Conservation (phyloP, 2,113 vertebrate species). For the Tetrao urogallus region DNA sequence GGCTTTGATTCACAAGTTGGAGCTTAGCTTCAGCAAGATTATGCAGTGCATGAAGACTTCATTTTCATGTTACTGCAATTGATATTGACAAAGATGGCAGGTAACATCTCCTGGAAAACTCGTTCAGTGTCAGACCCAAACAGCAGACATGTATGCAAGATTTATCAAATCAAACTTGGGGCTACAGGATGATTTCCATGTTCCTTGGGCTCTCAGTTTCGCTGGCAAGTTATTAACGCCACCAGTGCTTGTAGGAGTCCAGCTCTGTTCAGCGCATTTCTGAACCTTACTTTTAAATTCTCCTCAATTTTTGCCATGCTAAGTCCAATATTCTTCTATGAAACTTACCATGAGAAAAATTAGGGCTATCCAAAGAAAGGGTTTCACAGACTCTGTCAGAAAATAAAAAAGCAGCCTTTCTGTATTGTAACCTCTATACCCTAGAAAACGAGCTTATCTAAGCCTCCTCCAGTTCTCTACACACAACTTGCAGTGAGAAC, state of each 20-base stretch:
- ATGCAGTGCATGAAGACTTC: neutral
- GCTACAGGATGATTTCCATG: neutral
- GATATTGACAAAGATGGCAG: neutral
- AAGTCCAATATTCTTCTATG: neutral
- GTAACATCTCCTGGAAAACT: neutral
- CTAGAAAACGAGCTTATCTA: neutral
- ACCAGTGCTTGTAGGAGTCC: neutral
- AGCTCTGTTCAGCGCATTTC: neutral
- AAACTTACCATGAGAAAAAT: neutral
- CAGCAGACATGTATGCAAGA: neutral
- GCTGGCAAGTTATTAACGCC: neutral
- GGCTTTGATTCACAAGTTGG: neutral
- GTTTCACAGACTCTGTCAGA: neutral
- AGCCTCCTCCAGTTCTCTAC: neutral
- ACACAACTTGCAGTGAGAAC: neutral
- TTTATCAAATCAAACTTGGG: neutral
- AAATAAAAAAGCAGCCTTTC: neutral
- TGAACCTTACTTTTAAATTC: neutral
- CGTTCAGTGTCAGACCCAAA: neutral
- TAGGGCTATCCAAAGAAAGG: neutral
- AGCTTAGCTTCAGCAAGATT: neutral
- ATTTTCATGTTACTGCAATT: neutral
- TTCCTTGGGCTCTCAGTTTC: neutral
- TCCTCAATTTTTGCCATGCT: neutral
- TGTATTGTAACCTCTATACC: neutral